phyloP scores from a whole-genome alignment of 2,888 invertebrate species.

The Mantis religiosa region DNA sequence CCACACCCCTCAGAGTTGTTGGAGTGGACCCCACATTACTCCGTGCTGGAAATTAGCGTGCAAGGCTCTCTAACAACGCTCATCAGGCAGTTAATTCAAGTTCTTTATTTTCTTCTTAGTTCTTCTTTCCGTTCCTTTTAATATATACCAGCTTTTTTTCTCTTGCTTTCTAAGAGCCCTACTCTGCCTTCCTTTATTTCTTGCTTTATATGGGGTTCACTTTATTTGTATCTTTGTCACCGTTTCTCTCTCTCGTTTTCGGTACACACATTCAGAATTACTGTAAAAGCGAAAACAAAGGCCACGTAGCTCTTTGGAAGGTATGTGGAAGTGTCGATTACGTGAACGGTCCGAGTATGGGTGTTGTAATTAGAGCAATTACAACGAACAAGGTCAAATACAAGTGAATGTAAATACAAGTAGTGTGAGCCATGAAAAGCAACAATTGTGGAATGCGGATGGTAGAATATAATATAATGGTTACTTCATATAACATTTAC shows the following conservation, averaged over 20 bases:
- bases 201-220: neutral
- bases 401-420: no score
- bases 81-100: neutral
- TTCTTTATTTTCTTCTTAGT: neutral
- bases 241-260: neutral
- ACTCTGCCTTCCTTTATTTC: no score
- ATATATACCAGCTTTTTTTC: neutral
- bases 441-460: no score
- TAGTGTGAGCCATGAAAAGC: no score
- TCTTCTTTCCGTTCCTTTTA: neutral
- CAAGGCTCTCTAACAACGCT: neutral
- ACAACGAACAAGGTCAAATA: no score
- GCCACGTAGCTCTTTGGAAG: no score
- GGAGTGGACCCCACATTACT: neutral
- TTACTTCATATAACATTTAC: no score
- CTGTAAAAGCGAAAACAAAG: no score
- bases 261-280: neutral
- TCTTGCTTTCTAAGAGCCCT: neutral
- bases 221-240: neutral
- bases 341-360: no score
- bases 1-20: neutral
- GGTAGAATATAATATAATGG: no score
- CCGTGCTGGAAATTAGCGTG: neutral
- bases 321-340: no score
- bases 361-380: no score